Evolutionary conservation across 2,113 vertebrate genomes (phyloP).

Genomic region (Callopanchax toddi): DNA sequence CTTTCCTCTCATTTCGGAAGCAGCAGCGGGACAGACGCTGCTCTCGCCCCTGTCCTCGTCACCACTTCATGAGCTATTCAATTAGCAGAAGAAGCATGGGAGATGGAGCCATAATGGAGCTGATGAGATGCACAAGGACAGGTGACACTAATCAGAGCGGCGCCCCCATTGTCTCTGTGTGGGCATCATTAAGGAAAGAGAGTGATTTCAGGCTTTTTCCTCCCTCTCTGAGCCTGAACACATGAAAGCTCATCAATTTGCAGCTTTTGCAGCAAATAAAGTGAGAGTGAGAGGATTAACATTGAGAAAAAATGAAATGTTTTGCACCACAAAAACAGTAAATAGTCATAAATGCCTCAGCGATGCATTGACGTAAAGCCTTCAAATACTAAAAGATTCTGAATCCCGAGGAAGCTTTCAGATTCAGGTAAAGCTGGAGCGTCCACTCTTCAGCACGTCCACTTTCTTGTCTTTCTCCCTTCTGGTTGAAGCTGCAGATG

Average conservation of each 20-base stretch:
- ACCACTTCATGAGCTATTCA: slow-evolving; percentile 76
- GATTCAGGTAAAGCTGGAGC: slow-evolving; percentile 39
- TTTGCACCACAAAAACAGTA: slow-evolving; percentile 28
- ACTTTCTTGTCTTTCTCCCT: slow-evolving; percentile 63
- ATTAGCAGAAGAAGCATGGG: slow-evolving; percentile 72
- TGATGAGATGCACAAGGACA: slow-evolving; percentile 80
- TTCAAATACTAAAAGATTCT: slow-evolving; percentile 15
- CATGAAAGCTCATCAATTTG: slow-evolving; percentile 49
- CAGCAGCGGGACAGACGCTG: slow-evolving; percentile 63
- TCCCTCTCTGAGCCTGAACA: slow-evolving; percentile 39
- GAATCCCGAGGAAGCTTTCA: slow-evolving; percentile 20
- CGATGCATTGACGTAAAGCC: neutral
- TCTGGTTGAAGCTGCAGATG: slow-evolving; percentile 64
- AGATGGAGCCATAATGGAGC: slow-evolving; percentile 72
- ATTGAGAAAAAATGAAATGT: slow-evolving; percentile 31
- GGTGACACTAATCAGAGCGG: slow-evolving; percentile 78
- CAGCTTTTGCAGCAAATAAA: slow-evolving; percentile 31
- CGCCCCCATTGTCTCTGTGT: slow-evolving; percentile 73
- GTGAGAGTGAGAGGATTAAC: slow-evolving; percentile 11
- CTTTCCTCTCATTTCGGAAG: slow-evolving; percentile 55
- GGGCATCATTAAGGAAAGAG: slow-evolving; percentile 72
- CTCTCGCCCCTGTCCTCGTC: slow-evolving; percentile 62
- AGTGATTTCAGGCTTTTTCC: slow-evolving; percentile 53
- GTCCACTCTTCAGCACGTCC: slow-evolving; percentile 64
- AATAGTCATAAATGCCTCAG: slow-evolving; percentile 23